Base-by-base conservation (phyloP, 1,140 invertebrate species). In the Saccostrea echinata region DNA sequence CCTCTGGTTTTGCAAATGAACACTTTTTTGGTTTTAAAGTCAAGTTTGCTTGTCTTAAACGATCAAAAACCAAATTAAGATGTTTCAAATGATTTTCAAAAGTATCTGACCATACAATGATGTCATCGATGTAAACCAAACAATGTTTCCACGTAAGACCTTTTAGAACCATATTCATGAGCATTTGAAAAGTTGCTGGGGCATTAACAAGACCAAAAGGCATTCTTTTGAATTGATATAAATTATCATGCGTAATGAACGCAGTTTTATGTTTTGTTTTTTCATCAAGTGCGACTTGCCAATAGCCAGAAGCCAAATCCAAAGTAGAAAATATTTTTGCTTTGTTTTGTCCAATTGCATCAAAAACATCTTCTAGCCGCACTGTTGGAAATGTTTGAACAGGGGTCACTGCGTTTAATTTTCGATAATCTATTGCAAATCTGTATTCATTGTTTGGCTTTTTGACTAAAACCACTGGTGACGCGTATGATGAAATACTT, bases 1-100 rank as follows among this genome's bases (percentile, higher is more conserved):
- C 84, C 71, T 90, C 61, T 27, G 52, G n/a, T 61, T 51, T 76
- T 30, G 68, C 80, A 83, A 88, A 87, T 18, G 33, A 51, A 87
- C 88, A 90, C 83, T 91, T 91, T 21, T 16, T 33, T 18, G 86
- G 88, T 84, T 88, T 27, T 16, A 91, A 33, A 1, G 80, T 88
- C 9, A 90, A 43, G 18, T 53, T 33, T 53, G 87, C 82, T n/a
- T 52, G 3, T 24, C 51, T 55, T 4, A 90, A 43, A 27, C 85
- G 64, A 21, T 85, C 18, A 80, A 90, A 91, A 11, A 91, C 80
- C 9, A 84, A n/a, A n/a, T 85, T n/a, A 9, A 91, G 52, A 43
- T 94, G 85, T n/a, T 87, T 33, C 0, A 96, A 85, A 88, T 96
- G 95, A 21, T 95, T 91, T 8, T 95, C 93, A 82, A 94, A 94